Conservation (phyloP, 2,797 vertebrate genomes). For the Epinephelus coioides region DNA sequence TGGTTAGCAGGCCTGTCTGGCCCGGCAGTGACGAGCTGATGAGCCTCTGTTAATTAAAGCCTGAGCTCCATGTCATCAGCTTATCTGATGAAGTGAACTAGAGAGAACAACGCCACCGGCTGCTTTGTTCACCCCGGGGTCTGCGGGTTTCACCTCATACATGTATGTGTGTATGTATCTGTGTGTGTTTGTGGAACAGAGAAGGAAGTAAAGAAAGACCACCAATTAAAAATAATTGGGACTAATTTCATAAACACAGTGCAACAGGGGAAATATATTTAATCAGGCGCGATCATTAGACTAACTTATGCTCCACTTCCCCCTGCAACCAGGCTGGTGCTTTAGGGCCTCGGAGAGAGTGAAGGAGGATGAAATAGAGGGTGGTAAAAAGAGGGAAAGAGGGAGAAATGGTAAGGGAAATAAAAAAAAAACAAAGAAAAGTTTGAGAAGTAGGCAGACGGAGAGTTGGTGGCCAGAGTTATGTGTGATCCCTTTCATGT, state of each 20-base stretch:
- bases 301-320: slow-evolving; percentile 74
- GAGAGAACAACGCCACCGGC: slow-evolving; percentile 64
- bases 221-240: slow-evolving; percentile 85
- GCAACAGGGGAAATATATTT: slow-evolving; percentile 77
- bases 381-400: slow-evolving; percentile 17
- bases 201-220: slow-evolving; percentile 72
- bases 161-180: slow-evolving; percentile 40
- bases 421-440: slow-evolving; percentile 60
- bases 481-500: slow-evolving; percentile 80
- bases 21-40: slow-evolving; percentile 55
- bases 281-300: slow-evolving; percentile 78
- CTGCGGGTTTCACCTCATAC: slow-evolving; percentile 34
- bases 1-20: slow-evolving; percentile 56
- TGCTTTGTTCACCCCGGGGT: slow-evolving; percentile 51
- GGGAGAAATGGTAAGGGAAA: slow-evolving; percentile 57
- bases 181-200: slow-evolving; percentile 57
- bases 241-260: slow-evolving; percentile 81
- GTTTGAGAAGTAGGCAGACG: slow-evolving; percentile 58
- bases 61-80: slow-evolving; percentile 72
- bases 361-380: background rate
- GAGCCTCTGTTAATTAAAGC: slow-evolving; percentile 79
- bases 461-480: slow-evolving; percentile 67
- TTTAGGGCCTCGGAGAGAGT: slow-evolving; percentile 36
- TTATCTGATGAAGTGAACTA: slow-evolving; percentile 77
- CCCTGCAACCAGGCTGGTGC: slow-evolving; percentile 50